phyloP scores from a whole-genome alignment of 2,888 invertebrate genomes.

The Heteromurus nitidus region DNA sequence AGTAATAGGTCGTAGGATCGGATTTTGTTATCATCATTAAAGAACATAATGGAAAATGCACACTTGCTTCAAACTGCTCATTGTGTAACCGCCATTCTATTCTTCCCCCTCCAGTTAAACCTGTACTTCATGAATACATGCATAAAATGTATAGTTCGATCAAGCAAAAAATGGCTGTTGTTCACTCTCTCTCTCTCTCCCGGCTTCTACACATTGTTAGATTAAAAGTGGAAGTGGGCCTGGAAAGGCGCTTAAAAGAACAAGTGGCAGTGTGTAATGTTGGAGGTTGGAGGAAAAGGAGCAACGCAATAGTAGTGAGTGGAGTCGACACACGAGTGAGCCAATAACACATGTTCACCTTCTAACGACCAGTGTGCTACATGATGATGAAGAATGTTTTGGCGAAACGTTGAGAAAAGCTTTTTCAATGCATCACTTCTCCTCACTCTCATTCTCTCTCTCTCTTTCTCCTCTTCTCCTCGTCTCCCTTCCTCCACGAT shows the following conservation, averaged over 20 bases:
- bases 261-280: too few relatives aligned
- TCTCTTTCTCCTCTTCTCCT: conserved; percentile 1
- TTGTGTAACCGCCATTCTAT: too few relatives aligned
- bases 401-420: conserved; percentile 46
- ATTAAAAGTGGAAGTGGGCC: too few relatives aligned
- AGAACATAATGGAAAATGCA: not conserved
- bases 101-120: not conserved
- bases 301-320: too few relatives aligned
- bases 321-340: conserved; percentile 35
- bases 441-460: conserved; percentile 1
- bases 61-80: too few relatives aligned
- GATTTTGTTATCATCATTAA: conserved; percentile 6
- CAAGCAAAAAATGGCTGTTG: not conserved
- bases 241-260: conserved; percentile 16
- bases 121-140: not conserved
- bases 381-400: conserved; percentile 33
- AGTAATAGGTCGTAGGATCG: not conserved
- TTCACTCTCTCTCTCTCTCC: not conserved
- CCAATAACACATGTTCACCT: conserved; percentile 57
- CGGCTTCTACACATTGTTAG: not conserved
- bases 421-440: conserved; percentile 43
- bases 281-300: too few relatives aligned
- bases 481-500: not conserved
- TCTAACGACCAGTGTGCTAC: conserved; percentile 40
- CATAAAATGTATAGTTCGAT: not conserved